Percentiles rank a stretch among this genome's conserved stretches.
phyloP scores from a whole-genome alignment of 2,113 vertebrate species.

The Microcebus ravelobensis region DNA sequence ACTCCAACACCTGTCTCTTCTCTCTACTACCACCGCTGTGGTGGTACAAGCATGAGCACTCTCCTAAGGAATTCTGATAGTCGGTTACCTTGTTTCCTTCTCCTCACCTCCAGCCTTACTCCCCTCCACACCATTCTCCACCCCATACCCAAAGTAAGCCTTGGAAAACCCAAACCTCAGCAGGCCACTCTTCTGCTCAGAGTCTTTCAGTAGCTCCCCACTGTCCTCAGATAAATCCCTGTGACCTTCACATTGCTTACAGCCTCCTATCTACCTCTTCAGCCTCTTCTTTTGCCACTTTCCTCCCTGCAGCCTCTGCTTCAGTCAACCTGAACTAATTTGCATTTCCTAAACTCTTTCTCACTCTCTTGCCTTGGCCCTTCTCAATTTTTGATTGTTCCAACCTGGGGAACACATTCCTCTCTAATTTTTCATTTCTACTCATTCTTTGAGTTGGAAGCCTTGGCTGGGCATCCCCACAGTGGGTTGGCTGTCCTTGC shows the following conservation, averaged over 20 bases:
- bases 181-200: background rate
- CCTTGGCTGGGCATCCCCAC: background rate
- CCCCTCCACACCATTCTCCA: background rate
- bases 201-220: background rate
- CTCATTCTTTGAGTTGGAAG: background rate
- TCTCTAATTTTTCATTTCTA: background rate
- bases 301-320: background rate
- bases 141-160: background rate
- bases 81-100: background rate
- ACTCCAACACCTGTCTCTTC: background rate
- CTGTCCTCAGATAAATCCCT: background rate
- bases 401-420: background rate
- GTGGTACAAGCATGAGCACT: background rate
- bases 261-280: background rate
- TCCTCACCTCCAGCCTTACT: background rate
- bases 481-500: background rate
- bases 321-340: background rate
- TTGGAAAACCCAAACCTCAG: background rate
- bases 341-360: background rate
- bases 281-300: background rate
- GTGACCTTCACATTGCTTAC: background rate
- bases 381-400: background rate
- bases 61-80: background rate
- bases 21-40: background rate
- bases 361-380: background rate